Conservation (phyloP, 2,888 invertebrate species). For the Arctia plantaginis region DNA sequence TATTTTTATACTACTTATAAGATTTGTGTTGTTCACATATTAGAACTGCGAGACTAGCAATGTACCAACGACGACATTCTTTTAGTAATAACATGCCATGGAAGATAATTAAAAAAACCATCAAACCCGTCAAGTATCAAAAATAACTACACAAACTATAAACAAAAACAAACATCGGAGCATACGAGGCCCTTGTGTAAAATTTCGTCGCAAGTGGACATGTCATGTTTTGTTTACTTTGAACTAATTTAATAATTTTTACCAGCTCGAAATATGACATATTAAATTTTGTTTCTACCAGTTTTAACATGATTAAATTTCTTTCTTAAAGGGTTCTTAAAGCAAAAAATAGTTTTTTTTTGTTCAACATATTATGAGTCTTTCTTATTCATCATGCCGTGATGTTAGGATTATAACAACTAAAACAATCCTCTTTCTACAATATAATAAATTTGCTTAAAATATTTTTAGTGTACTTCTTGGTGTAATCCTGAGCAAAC, state of each 20-base stretch:
- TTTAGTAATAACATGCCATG: not conserved
- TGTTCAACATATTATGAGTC: not conserved
- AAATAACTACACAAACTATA: slow-evolving; percentile 32
- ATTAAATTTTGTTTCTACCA: not conserved
- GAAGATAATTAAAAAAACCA: not conserved
- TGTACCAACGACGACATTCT: not conserved
- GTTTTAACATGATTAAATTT: not conserved
- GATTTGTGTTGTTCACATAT: too few relatives aligned
- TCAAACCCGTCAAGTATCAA: not conserved
- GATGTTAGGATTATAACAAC: not conserved
- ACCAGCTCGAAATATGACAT: not conserved
- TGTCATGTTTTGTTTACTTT: not conserved
- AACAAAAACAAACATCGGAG: slow-evolving; percentile 44
- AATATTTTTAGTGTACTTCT: too few relatives aligned
- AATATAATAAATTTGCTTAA: not conserved
- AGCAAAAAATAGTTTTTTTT: not conserved
- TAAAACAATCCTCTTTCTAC: not conserved
- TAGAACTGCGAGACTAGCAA: not conserved
- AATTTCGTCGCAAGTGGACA: slow-evolving; percentile 10
- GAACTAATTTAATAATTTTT: slow-evolving; percentile 11
- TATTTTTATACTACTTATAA: too few relatives aligned
- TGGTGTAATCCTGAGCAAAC: not conserved
- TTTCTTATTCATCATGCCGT: not conserved
- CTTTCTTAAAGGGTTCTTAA: too few relatives aligned
- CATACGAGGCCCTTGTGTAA: slow-evolving; percentile 46